Conservation (phyloP, 2,888 invertebrate genomes). For the Pyrocoelia pectoralis region DNA sequence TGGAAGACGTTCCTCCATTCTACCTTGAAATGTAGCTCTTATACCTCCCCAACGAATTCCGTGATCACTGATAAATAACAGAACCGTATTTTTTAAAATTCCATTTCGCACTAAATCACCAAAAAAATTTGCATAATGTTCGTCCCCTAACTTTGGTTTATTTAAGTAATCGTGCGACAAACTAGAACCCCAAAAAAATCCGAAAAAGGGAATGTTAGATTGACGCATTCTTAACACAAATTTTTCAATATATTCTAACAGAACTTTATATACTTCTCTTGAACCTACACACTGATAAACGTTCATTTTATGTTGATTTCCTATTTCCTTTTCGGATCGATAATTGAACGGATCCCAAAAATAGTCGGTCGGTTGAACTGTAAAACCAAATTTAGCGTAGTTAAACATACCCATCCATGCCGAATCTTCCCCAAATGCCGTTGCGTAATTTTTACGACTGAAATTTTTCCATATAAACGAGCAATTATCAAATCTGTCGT, state of each 20-base stretch:
- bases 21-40: constrained; percentile 83
- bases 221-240: constrained; percentile 69
- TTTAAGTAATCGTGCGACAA: constrained; percentile 87
- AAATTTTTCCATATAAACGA: constrained; percentile 86
- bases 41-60: constrained; percentile 89
- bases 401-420: constrained; percentile 82
- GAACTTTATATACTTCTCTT: constrained; percentile 72
- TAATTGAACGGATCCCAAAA: constrained; percentile 79
- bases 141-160: constrained; percentile 78
- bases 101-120: constrained; percentile 62
- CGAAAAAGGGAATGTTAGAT: constrained; percentile 72
- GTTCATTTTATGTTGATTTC: constrained; percentile 70
- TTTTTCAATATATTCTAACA: constrained; percentile 75
- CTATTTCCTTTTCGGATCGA: constrained; percentile 72
- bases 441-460: constrained; percentile 75
- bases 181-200: constrained; percentile 85
- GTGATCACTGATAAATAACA: constrained; percentile 85
- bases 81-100: constrained; percentile 71
- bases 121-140: constrained; percentile 68
- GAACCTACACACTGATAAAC: constrained; percentile 75
- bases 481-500: constrained; percentile 75
- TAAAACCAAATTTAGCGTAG: constrained; percentile 79
- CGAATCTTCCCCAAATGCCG: constrained; percentile 85
- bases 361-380: constrained; percentile 83
- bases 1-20: constrained; percentile 88